These are phyloP conservation scores for Perccottus glenii DNA, from an alignment of 2,113 vertebrate genomes.

Conservation along the genomic window DNA sequence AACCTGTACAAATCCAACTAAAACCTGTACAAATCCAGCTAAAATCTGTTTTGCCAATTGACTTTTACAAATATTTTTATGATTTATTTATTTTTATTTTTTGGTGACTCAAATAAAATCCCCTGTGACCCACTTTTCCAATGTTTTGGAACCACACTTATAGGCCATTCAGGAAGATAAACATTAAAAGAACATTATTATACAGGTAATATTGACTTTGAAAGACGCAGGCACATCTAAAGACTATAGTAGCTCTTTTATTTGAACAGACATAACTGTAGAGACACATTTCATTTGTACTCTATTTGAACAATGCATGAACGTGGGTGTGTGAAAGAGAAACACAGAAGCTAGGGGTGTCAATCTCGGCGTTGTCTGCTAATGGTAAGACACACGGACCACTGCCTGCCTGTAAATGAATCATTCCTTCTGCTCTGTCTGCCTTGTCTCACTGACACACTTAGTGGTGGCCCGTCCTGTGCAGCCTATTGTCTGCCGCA, in stretches of 20 bases:
- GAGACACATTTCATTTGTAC: neutral
- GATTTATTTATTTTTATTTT: too few relatives aligned
- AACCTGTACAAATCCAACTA: too few relatives aligned
- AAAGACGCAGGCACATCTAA: too few relatives aligned
- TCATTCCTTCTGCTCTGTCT: constrained; percentile 63
- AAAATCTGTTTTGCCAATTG: too few relatives aligned
- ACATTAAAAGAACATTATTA: too few relatives aligned
- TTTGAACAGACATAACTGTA: neutral
- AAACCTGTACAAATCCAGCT: too few relatives aligned
- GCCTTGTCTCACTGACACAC: constrained; percentile 54
- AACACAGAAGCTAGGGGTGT: neutral
- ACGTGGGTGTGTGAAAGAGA: neutral
- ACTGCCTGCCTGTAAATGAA: constrained; percentile 68
- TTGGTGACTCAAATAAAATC: too few relatives aligned
- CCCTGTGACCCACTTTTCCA: too few relatives aligned
- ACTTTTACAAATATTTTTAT: too few relatives aligned
- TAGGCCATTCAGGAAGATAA: too few relatives aligned
- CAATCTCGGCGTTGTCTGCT: constrained; percentile 20
- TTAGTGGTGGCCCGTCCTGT: constrained; percentile 20
- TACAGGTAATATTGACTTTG: neutral
- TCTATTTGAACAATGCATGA: neutral
- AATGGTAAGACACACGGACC: constrained; percentile 49
- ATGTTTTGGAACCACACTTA: too few relatives aligned
- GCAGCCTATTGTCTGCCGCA: constrained; percentile 47
- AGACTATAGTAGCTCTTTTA: neutral